Conservation (phyloP, 1,140 invertebrate genomes). For the Hyles euphorbiae region DNA sequence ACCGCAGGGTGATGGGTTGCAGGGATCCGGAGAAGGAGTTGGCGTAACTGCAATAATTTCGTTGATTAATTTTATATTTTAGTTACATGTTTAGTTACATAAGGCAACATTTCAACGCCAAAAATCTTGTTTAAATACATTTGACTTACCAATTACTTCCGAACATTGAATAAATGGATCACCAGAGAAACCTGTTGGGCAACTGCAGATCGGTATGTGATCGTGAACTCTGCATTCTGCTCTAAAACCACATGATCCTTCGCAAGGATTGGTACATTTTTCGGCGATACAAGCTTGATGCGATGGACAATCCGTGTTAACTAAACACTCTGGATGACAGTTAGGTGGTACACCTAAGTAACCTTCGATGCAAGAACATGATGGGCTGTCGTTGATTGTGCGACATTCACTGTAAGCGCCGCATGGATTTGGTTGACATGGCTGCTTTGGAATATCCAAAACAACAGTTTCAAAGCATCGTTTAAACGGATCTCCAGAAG, state of each 20-base stretch:
- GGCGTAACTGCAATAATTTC: constrained; percentile 65
- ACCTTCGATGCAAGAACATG: constrained; percentile 83
- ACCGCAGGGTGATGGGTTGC: constrained; percentile 84
- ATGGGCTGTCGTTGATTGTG: constrained; percentile 75
- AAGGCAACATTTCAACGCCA: too few species aligned
- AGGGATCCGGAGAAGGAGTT: constrained; percentile 76
- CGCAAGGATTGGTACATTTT: constrained; percentile 87
- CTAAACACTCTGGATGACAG: constrained; percentile 87
- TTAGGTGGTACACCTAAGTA: constrained; percentile 87
- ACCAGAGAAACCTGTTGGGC: constrained; percentile 82
- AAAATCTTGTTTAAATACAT: background rate
- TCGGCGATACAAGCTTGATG: constrained; percentile 86
- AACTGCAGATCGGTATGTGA: constrained; percentile 85
- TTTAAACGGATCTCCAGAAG: constrained; percentile 81
- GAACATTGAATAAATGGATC: constrained; percentile 86
- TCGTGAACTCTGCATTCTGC: constrained; percentile 86
- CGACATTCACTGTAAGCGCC: constrained; percentile 84
- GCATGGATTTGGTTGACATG: constrained; percentile 87
- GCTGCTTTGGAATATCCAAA: constrained; percentile 41
- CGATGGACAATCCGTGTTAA: constrained; percentile 87
- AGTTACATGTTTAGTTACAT: too few species aligned
- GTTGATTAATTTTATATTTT: background rate
- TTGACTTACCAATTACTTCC: constrained; percentile 48
- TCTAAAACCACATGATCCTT: constrained; percentile 85
- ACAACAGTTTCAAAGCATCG: constrained; percentile 75